Base-by-base conservation (phyloP, 1,140 invertebrate genomes). In the Trichonephila clavipes region DNA sequence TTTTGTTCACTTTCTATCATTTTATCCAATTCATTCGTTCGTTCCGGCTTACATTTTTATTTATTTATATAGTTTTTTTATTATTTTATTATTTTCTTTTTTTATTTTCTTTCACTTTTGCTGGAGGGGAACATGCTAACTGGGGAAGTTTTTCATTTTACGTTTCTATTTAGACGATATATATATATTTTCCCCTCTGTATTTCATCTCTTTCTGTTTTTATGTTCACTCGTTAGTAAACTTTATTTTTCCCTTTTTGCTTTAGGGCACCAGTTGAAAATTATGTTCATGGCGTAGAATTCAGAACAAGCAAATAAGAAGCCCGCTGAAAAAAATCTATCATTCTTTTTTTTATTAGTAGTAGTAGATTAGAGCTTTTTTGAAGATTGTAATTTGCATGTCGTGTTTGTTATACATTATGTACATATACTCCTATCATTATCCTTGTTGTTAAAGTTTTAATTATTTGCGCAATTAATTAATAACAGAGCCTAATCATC, bases 1-100 rank as follows among this genome's bases (percentile, higher is more conserved):
- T 93, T 93, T 93, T 86, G 66, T 24, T 93, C 77, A 83, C 81
- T 88, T 92, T 93, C 92, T 93, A 93, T 93, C 92, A 88, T 88
- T 88, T 93, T 64, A 93, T 93, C 66, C 92, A 28, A 81, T 93
- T 88, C 92, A 88, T 93, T 93, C 92, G 66, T 93, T 93, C 61
- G 62, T 87, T 93, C 61, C 34, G 81, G 44, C 62, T 40, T 24
- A 66, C n/a, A n/a, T 61, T 87, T 72, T 72, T 87, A 87, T 64
- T 51, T 85, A 51, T 85, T 66, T 40, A 91, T 62, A 34, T 77
- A 77, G 14, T 16, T 40, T 40, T 34, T 40, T 40, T 40, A 40
- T 40, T 40, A 40, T 40, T 40, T 40, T 40, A 40, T 40, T 40
- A 34, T 77, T 61, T 90, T 91, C 51, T 87, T 87, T 40, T 6